Base-by-base conservation (phyloP, 2,797 vertebrate species). In the Anguilla pacifica region DNA sequence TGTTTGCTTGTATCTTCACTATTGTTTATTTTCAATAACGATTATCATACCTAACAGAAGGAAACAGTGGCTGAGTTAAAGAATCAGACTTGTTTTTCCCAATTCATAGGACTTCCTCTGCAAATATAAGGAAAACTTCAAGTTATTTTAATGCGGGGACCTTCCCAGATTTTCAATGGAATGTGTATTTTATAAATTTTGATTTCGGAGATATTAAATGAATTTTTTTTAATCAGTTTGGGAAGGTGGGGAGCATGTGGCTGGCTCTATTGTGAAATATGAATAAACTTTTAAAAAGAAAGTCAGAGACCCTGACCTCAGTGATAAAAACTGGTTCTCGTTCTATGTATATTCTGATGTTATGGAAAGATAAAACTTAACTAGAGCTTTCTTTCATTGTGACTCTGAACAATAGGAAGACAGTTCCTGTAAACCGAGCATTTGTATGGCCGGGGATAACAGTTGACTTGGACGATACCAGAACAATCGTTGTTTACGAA, bases 141-240 rank as follows among this genome's bases (percentile, higher is more conserved):
- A 89, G 70, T 89, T 86, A 87, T 91, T 82, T 57, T 88, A 88
- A 74, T 88, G 84, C 3, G 88, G 89, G 84, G 84, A 72, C 87
- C 87, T 91, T 86, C 86, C 81, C 39, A 10, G 59, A 53, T 86
- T 89, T 93, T 93, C 92, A 94, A 91, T 91, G 89, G 88, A 87
- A 89, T 91, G 90, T 89, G 25, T 90, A 88, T 92, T 87, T 92
- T 86, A 92, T 94, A 92, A 95, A 95, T 95, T 94, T 95, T 94
- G 64, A 95, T 94, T 87, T 89, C 74, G 86, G 89, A 92, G 86
- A 92, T 91, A 89, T 90, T 89, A 89, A 89, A 87, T 92, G 90
- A 92, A 91, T 90, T 94, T 93, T 94, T 93, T 94, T 53, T 90
- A 91, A 90, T 92, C 89, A 1, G 49, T 49, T 89, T 89, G 74